A percentile compares a stretch with the other conserved stretches of the same genome.
Conservation (phyloP, 64 coral and sea anemone genomes). For the Anthopleura sola region DNA sequence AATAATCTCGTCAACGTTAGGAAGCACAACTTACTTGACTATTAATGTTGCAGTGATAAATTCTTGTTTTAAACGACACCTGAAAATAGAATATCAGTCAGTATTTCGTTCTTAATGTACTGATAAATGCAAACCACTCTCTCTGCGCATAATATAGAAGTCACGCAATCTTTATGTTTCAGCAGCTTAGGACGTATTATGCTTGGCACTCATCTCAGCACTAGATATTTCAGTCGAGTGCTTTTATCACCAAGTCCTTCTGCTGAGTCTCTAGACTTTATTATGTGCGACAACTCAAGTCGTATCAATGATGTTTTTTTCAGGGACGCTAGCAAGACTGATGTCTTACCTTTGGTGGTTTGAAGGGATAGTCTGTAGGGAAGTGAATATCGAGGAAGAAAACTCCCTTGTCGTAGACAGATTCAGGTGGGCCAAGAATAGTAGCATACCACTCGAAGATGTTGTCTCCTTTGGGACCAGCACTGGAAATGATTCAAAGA, state of each 20-base stretch:
- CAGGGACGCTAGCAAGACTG: too few relatives aligned
- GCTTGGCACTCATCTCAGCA: neutral
- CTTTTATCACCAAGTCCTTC: neutral
- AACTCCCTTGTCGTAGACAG: slow-evolving; percentile 87
- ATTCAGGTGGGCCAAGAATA: slow-evolving; percentile 77
- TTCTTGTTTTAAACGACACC: slow-evolving; percentile 82
- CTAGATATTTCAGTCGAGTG: neutral
- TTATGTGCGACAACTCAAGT: too few relatives aligned
- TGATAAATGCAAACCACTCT: neutral
- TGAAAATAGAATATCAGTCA: slow-evolving; percentile 19
- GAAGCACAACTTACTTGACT: slow-evolving; percentile 51
- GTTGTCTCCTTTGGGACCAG: slow-evolving; percentile 82
- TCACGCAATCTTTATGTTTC: neutral
- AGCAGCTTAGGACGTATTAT: too few relatives aligned
- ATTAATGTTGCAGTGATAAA: slow-evolving; percentile 89
- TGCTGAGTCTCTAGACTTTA: too few relatives aligned
- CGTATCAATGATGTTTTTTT: too few relatives aligned
- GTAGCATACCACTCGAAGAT: slow-evolving; percentile 88
- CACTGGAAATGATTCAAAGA: slow-evolving; percentile 40
- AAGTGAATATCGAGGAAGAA: slow-evolving; percentile 93
- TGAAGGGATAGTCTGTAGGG: slow-evolving; percentile 89
- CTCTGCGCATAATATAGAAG: neutral
- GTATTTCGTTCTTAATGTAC: neutral
- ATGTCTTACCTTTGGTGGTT: slow-evolving; percentile 85
- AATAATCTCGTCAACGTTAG: neutral